phyloP scores from a whole-genome alignment of 2,113 vertebrate genomes.

The Cyprinus carpio region DNA sequence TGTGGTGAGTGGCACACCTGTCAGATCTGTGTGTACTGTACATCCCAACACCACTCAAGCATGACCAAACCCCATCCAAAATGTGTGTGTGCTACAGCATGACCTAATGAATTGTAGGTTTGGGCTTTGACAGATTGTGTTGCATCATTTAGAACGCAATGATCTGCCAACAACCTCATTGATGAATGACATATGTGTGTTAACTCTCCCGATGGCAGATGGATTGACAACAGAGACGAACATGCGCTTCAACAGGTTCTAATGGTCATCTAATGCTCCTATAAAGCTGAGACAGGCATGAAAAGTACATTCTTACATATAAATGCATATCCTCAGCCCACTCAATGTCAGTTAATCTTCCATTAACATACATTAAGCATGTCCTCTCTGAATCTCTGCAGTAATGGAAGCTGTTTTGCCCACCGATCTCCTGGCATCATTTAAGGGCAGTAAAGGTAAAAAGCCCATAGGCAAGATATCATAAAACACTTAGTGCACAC shows the following conservation, averaged over 20 bases:
- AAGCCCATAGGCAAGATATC: conserved; percentile 20
- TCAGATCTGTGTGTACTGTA: conserved; percentile 6
- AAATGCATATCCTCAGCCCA: background rate
- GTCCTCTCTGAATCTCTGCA: background rate
- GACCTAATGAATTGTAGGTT: conserved; percentile 53
- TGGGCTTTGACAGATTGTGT: conserved; percentile 55
- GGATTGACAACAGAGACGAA: conserved; percentile 48
- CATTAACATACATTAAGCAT: conserved; percentile 42
- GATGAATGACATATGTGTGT: conserved; percentile 61
- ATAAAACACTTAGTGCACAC: conserved; percentile 38
- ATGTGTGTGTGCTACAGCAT: conserved; percentile 36
- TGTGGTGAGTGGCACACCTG: conserved; percentile 16
- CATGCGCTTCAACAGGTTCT: background rate
- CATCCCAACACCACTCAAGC: background rate
- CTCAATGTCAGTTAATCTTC: conserved; percentile 1
- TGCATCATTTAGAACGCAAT: conserved; percentile 67
- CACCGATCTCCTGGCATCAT: conserved; percentile 14
- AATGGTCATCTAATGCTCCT: background rate
- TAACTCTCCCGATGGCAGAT: conserved; percentile 45
- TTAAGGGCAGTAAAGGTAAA: conserved; percentile 47
- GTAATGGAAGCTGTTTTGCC: conserved; percentile 18
- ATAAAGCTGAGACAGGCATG: conserved; percentile 18
- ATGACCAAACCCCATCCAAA: conserved; percentile 37
- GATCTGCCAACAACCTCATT: conserved; percentile 62
- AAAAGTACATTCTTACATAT: background rate